phyloP scores from a whole-genome alignment of 1,140 invertebrate genomes.

The Palaemon carinicauda region DNA sequence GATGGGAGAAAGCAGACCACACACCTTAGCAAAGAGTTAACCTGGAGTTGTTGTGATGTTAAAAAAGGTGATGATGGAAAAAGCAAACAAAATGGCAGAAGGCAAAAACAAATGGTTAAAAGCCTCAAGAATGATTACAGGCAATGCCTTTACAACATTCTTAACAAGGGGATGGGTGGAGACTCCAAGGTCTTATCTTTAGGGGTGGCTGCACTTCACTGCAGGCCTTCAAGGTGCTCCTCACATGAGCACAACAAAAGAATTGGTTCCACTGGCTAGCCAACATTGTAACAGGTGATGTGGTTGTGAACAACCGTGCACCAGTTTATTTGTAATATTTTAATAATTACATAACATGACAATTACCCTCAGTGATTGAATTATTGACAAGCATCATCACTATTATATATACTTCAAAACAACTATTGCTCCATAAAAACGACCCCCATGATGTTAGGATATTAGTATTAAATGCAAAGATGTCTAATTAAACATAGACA shows the following conservation, averaged over 20 bases:
- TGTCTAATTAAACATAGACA: slow-evolving; percentile 48
- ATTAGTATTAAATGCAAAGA: slow-evolving; percentile 58
- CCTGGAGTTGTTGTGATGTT: slow-evolving; percentile 31
- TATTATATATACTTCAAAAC: slow-evolving; percentile 58
- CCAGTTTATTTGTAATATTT: slow-evolving; percentile 54
- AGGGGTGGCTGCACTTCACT: slow-evolving; percentile 25
- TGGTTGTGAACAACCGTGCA: slow-evolving; percentile 53
- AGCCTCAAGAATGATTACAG: background rate
- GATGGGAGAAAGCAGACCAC: slow-evolving; percentile 53
- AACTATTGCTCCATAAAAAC: slow-evolving; percentile 58
- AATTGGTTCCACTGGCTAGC: slow-evolving; percentile 55
- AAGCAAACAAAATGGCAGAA: slow-evolving; percentile 17
- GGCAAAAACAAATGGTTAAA: background rate
- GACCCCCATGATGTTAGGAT: slow-evolving; percentile 53
- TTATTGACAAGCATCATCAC: slow-evolving; percentile 56
- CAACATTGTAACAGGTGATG: slow-evolving; percentile 56
- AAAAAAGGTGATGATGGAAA: slow-evolving; percentile 6
- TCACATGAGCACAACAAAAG: slow-evolving; percentile 55
- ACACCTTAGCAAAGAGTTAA: slow-evolving; percentile 51
- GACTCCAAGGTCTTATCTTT: slow-evolving; percentile 33
- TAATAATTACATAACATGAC: slow-evolving; percentile 55
- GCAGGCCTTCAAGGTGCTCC: slow-evolving; percentile 45
- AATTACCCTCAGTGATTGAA: slow-evolving; percentile 54
- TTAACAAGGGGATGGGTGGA: slow-evolving; percentile 15
- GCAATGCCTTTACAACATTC: slow-evolving; percentile 12